Percentiles rank a stretch among this genome's conserved stretches.
Conservation (phyloP, 2,113 vertebrate species). For the Grammatotria lemairii region DNA sequence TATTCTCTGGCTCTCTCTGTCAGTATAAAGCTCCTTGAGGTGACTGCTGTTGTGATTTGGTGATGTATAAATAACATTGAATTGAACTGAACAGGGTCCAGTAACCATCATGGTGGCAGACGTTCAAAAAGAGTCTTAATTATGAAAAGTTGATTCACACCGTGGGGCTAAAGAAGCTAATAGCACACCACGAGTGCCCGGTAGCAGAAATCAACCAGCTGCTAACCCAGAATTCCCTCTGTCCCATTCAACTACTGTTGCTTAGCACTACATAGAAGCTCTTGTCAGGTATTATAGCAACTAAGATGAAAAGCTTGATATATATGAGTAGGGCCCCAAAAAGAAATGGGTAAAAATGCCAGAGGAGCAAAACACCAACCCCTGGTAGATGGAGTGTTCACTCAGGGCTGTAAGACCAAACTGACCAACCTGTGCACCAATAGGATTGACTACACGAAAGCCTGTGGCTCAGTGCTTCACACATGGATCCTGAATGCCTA, state of each 20-base stretch:
- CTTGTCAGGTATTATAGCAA: neutral
- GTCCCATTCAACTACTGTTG: neutral
- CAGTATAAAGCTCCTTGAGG: neutral
- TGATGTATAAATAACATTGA: neutral
- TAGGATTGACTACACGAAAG: neutral
- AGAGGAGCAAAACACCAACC: neutral
- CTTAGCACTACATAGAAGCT: neutral
- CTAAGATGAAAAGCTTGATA: neutral
- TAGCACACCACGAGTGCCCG: neutral
- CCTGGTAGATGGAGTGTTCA: neutral
- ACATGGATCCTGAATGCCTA: neutral
- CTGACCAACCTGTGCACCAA: neutral
- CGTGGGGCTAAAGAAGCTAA: neutral
- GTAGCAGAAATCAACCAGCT: neutral
- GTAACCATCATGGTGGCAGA: neutral
- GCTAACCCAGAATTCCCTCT: neutral
- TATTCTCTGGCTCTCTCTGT: neutral
- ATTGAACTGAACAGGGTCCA: neutral
- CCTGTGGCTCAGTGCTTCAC: neutral
- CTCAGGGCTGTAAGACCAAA: neutral
- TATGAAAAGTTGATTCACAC: neutral
- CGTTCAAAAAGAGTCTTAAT: neutral
- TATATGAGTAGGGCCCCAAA: neutral
- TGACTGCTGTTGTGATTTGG: neutral
- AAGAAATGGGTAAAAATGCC: neutral